Evolutionary conservation across 1,140 invertebrate species (phyloP), one percentile per base, ranked within the genome.

Genomic region (Carcinoscorpius rotundicauda): DNA sequence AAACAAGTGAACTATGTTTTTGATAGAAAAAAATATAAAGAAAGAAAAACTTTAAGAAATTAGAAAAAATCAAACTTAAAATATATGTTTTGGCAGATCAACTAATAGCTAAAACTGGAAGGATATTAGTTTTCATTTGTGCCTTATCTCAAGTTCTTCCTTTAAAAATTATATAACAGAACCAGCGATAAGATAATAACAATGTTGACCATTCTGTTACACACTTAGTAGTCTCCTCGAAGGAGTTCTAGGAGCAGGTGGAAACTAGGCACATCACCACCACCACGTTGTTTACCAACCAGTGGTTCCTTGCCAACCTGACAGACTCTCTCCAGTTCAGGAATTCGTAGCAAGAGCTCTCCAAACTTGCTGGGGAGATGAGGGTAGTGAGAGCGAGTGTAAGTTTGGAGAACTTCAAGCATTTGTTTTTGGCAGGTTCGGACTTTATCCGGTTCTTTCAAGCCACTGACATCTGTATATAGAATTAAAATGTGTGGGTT

Each of bases 191-290:
- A 29, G 29, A 29, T 29, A 29, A 29, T 29, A 29, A 29, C 29
- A 29, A 2, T 29, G 29, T 29, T 29, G 29, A 29, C 29, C 29
- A 29, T 29, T 29, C 29, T 29, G 29, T 29, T 2, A 2, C 29
- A 29, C 29, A 29, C 29, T 72, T 62, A 73, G 64, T 73, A 71
- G 60, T 94, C 91, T 71, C 91, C 92, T 76, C 93, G 84, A 56
- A 97, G 79, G 56, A 97, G 82, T 80, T 97, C 93, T 87, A 97
- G 94, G 63, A 97, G 82, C 67, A 97, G 82, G 77, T 96, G 95
- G 80, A 96, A 97, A 73, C 88, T 89, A 64, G 87, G 86, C 60
- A 78, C 75, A 65, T 89, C 29, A 29, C 89, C 72, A 29, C 89
- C 72, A 75, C 93, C 88, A 72, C 88, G 88, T 67, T 86, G 85